Evolutionary conservation across 64 coral and sea anemone genomes (phyloP).

Genomic region (Pachyseris speciosa): DNA sequence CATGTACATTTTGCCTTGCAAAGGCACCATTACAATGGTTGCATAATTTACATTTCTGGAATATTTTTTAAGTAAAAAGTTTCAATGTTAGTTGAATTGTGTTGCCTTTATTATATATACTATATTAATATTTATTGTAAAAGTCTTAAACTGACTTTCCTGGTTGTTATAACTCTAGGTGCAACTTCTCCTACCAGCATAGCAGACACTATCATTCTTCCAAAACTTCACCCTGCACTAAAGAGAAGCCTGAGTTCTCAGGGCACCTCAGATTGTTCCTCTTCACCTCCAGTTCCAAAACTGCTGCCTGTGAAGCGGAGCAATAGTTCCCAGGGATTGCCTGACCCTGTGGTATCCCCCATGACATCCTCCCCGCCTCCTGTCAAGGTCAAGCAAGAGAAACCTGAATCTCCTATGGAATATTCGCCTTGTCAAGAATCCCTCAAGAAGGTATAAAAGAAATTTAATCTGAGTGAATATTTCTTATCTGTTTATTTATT

Average conservation of each 20-base stretch:
- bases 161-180: background rate
- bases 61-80: too few relatives aligned
- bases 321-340: slow-evolving; percentile 56
- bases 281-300: slow-evolving; percentile 28
- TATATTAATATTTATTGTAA: too few relatives aligned
- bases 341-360: slow-evolving; percentile 32
- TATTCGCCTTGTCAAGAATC: slow-evolving; percentile 47
- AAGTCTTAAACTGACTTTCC: too few relatives aligned
- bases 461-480: background rate
- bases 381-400: slow-evolving; percentile 76
- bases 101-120: too few relatives aligned
- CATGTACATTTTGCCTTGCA: too few relatives aligned
- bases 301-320: slow-evolving; percentile 64
- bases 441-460: slow-evolving; percentile 63
- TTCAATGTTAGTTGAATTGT: too few relatives aligned
- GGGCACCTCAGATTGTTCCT: slow-evolving; percentile 7
- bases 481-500: too few relatives aligned
- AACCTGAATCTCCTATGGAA: slow-evolving; percentile 53
- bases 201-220: slow-evolving; percentile 25
- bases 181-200: background rate
- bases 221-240: slow-evolving; percentile 5
- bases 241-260: slow-evolving; percentile 79
- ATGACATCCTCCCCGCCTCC: slow-evolving; percentile 29
- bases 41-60: too few relatives aligned
- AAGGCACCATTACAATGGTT: too few relatives aligned